Base-by-base conservation (phyloP, 2,888 invertebrate genomes). In the Troides oblongomaculatus region DNA sequence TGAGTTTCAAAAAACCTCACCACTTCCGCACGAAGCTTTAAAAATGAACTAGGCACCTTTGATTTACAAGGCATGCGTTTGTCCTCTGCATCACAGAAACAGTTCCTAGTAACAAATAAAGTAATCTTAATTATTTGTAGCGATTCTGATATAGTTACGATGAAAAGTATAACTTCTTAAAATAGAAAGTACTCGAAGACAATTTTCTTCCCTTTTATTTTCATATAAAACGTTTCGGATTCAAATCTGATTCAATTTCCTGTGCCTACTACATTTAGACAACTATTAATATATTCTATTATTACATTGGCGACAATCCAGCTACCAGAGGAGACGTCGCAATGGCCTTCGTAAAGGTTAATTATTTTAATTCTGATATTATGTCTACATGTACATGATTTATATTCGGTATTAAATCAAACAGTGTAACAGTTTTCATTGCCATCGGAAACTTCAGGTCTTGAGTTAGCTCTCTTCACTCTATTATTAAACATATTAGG, bases 281-380 rank as follows among this genome's bases (percentile, higher is more conserved):
- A 69, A 70, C 76, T 74, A 76, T 74, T 76, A 78, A 76, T 77
- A 71, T 74, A 74, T 74, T 78, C 79, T 79, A 80, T 79, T 78
- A 78, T 77, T 77, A 76, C 73, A 75, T 84, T 91, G 91, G 91
- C 88, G 63, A 25, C 66, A 72, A 62, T 86, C 91, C 91, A 92
- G 87, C 75, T 68, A 39, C 10, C 7, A 39, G 78, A 76, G 79
- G 84, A 84, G 90, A 89, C 89, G 88, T 82, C 84, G 81, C 83
- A 84, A 73, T 87, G 91, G 88, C 91, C 91, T 87, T 87, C 80
- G 72, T 73, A 78, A 83, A 88, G 89, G 91, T 85, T 88, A 87
- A 86, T 86, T 85, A 87, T 89, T 86, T 85, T 84, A 84, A 85
- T 87, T 83, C 81, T 79, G 81, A 62, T 79, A 82, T 65, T 79